phyloP scores from a whole-genome alignment of 2,888 invertebrate species.

The Lasioglossum lativentre region DNA sequence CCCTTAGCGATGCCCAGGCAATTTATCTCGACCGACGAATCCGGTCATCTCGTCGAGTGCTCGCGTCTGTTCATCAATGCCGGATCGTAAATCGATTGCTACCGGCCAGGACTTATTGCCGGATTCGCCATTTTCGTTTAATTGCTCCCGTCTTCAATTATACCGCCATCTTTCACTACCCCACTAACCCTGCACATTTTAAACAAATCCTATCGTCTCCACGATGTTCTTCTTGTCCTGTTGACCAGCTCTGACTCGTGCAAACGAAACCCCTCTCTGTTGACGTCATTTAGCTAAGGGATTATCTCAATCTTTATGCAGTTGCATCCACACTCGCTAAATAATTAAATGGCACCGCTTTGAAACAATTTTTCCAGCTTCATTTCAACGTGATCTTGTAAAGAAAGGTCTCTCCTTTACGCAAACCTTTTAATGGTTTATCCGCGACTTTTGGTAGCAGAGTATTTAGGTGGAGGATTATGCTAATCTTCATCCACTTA shows the following conservation, averaged over 20 bases:
- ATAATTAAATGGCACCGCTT: neutral
- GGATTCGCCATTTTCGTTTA: constrained; percentile 20
- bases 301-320: neutral
- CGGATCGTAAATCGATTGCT: constrained; percentile 28
- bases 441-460: too few species aligned
- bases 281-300: neutral
- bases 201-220: neutral
- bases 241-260: too few species aligned
- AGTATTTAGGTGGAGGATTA: neutral
- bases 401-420: neutral
- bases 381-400: neutral
- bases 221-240: neutral
- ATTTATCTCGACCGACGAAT: constrained; percentile 34
- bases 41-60: constrained; percentile 19
- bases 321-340: neutral
- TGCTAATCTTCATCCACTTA: neutral
- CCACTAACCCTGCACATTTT: neutral
- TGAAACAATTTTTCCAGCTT: neutral
- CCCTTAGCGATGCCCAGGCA: constrained; percentile 26
- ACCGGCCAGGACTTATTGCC: constrained; percentile 18
- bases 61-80: constrained; percentile 28
- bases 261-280: too few species aligned
- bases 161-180: neutral
- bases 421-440: neutral
- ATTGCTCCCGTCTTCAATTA: neutral